Evolutionary conservation across 92 coral and sea anemone genomes (phyloP).

Genomic region (Zoanthus solanderi): DNA sequence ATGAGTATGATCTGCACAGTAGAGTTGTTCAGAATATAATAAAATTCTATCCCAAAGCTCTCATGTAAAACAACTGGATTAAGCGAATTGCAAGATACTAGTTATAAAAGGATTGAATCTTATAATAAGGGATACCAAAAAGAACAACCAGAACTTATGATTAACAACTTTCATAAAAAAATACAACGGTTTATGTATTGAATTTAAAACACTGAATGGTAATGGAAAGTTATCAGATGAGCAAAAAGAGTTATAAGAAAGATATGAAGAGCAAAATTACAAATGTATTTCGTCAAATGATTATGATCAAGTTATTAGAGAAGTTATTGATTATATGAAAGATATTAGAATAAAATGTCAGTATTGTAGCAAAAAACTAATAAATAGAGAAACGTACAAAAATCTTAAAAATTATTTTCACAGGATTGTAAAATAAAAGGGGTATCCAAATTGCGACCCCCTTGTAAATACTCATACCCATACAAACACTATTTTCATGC

Average conservation of each 20-base stretch:
- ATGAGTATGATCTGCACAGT: not conserved
- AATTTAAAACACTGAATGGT: constrained; percentile 39
- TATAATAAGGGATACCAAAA: constrained; percentile 20
- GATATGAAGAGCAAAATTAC: not conserved
- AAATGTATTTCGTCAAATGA: no score
- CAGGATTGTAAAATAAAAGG: no score
- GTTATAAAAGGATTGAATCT: not conserved
- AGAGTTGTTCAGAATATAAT: not conserved
- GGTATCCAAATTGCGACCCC: no score
- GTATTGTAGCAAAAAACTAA: no score
- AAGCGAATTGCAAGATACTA: constrained; percentile 16
- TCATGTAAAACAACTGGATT: not conserved
- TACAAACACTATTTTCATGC: no score
- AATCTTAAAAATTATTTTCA: no score
- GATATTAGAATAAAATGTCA: no score
- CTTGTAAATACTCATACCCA: no score
- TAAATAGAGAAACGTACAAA: no score
- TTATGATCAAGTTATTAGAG: no score
- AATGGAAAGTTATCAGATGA: constrained; percentile 11
- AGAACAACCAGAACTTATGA: constrained; percentile 36
- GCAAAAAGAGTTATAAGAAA: not conserved
- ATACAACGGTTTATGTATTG: constrained; percentile 23
- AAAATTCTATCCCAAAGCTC: not conserved
- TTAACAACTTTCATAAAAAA: constrained; percentile 10
- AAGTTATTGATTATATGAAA: no score